phyloP scores from a whole-genome alignment of 2,113 vertebrate species.

The Rhinopomastus cyanomelas region DNA sequence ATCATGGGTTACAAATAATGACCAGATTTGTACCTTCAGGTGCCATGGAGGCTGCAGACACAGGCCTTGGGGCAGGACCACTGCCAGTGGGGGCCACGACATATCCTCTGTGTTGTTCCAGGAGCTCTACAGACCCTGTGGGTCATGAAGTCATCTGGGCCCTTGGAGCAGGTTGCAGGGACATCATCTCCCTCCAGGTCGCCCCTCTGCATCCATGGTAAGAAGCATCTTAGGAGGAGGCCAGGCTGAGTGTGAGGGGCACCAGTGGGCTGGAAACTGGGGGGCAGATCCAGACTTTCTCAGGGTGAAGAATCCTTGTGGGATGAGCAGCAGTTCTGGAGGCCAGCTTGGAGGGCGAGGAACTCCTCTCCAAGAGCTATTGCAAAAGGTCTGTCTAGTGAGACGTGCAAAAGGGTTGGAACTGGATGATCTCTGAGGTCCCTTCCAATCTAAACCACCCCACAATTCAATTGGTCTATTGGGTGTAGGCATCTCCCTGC shows the following conservation, averaged over 20 bases:
- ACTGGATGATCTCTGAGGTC: too few relatives aligned
- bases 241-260: too few relatives aligned
- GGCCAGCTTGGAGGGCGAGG: fast-evolving
- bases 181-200: conserved; percentile 98
- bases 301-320: fast-evolving
- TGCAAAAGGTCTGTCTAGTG: too few relatives aligned
- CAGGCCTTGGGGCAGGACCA: fast-evolving
- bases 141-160: conserved; percentile 99
- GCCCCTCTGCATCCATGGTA: conserved; percentile 97
- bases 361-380: background rate
- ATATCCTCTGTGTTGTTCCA: conserved; percentile 48
- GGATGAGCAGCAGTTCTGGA: background rate
- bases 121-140: conserved; percentile 95
- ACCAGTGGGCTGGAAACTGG: background rate
- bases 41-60: background rate
- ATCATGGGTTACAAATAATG: too few relatives aligned
- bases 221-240: background rate
- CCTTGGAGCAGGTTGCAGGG: conserved; percentile 95
- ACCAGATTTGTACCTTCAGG: background rate
- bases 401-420: too few relatives aligned
- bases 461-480: background rate
- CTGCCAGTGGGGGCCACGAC: background rate
- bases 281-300: background rate
- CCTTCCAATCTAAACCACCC: too few relatives aligned
- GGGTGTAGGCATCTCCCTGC: background rate